phyloP scores from a whole-genome alignment of 2,888 invertebrate genomes.

The Drepana falcataria region DNA sequence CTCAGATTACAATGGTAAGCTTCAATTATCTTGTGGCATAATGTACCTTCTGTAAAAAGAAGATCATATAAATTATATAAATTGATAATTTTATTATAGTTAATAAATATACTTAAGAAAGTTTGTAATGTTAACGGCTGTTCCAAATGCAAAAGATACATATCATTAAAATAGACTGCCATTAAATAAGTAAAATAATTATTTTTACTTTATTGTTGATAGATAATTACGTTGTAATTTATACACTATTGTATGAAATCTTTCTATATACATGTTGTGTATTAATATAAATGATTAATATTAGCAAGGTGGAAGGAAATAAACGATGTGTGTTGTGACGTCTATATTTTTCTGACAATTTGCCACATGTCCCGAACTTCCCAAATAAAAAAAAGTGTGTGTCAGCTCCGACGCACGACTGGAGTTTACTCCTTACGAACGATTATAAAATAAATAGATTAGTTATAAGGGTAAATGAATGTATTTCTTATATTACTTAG shows the following conservation, averaged over 20 bases:
- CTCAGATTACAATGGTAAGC: no score
- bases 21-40: no score
- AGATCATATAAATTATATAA: no score
- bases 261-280: conserved; percentile 79
- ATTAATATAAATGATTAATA: conserved; percentile 66
- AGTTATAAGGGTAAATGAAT: no score
- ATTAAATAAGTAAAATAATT: conserved; percentile 68
- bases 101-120: conserved; percentile 3
- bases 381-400: no score
- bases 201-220: conserved; percentile 76
- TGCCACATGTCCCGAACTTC: no score
- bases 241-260: conserved; percentile 79
- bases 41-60: no score
- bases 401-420: no score
- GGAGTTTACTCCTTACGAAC: no score
- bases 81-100: no score
- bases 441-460: no score
- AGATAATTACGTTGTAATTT: conserved; percentile 65
- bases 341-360: conserved; percentile 13
- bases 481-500: no score
- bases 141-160: conserved; percentile 77
- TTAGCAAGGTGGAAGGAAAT: conserved; percentile 56
- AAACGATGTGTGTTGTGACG: conserved; percentile 74
- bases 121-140: conserved; percentile 58
- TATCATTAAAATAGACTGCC: conserved; percentile 79